Percentiles rank a stretch among this genome's conserved stretches.
phyloP scores from a whole-genome alignment of 2,888 invertebrate genomes.

The Dichetophora obliterata region DNA sequence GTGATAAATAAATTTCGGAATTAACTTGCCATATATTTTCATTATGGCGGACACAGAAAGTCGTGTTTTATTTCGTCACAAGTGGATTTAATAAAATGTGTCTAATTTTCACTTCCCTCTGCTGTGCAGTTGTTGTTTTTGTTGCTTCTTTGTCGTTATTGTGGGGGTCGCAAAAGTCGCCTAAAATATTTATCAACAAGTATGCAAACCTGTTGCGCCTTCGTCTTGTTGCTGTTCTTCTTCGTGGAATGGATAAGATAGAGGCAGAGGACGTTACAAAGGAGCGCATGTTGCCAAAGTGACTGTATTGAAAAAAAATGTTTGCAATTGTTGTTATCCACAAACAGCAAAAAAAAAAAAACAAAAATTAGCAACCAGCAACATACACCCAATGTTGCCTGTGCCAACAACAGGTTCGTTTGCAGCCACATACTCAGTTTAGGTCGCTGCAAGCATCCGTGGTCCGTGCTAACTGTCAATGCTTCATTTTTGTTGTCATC shows the following conservation, averaged over 20 bases:
- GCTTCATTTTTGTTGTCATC: conserved; percentile 69
- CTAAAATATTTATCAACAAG: conserved; percentile 40
- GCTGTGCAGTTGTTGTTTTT: neutral
- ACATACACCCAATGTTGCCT: neutral
- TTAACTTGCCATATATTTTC: conserved; percentile 70
- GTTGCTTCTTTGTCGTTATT: neutral
- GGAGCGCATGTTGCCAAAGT: conserved; percentile 21
- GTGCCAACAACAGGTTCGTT: conserved; percentile 37
- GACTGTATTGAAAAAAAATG: conserved; percentile 21
- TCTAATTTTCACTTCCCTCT: conserved; percentile 57
- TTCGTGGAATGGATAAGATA: neutral
- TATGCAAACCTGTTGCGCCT: conserved; percentile 26
- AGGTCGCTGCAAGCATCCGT: conserved; percentile 18
- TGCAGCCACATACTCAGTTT: neutral
- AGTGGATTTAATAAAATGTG: conserved; percentile 69
- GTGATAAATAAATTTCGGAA: conserved; percentile 69
- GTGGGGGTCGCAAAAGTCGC: conserved; percentile 44
- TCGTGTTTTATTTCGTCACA: conserved; percentile 70
- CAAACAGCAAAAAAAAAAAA: conserved; percentile 14
- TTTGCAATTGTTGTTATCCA: conserved; percentile 40
- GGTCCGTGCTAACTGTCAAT: conserved; percentile 68
- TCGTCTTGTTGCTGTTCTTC: neutral
- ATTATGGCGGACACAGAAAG: conserved; percentile 69
- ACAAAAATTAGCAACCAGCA: neutral
- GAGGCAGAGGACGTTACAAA: neutral